phyloP scores from a whole-genome alignment of 2,797 vertebrate species.

The Mormyrus proboscirostris region DNA sequence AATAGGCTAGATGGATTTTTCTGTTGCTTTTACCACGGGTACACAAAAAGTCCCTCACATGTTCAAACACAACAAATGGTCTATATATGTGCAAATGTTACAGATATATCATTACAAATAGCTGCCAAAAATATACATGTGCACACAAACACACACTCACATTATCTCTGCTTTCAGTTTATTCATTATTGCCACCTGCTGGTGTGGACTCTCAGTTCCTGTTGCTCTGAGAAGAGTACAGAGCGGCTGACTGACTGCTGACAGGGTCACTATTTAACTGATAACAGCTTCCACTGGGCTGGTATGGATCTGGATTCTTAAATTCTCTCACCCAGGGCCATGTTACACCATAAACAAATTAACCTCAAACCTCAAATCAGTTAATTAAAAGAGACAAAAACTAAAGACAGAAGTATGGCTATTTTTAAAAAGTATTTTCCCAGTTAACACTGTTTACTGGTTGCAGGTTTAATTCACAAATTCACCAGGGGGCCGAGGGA shows the following conservation, averaged over 20 bases:
- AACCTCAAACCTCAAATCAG: background rate
- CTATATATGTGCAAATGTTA: background rate
- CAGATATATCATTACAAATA: background rate
- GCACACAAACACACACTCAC: background rate
- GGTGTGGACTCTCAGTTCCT: background rate
- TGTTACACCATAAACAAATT: background rate
- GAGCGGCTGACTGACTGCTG: background rate
- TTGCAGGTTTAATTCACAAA: background rate
- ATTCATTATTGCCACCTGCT: background rate
- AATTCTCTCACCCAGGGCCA: background rate
- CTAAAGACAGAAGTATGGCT: background rate
- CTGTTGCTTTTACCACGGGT: background rate
- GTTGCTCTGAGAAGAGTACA: background rate
- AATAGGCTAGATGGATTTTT: background rate
- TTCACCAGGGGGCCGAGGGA: background rate
- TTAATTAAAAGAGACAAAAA: background rate
- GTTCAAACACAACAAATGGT: background rate
- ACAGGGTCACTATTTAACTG: background rate
- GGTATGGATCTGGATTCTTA: background rate
- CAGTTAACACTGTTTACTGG: background rate
- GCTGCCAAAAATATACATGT: background rate
- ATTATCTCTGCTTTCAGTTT: background rate
- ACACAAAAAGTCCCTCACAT: background rate
- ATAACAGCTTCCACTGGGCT: background rate
- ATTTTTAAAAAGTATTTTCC: background rate